Conservation (phyloP, 23 tunicate species). For the Trididemnum miniatum region DNA sequence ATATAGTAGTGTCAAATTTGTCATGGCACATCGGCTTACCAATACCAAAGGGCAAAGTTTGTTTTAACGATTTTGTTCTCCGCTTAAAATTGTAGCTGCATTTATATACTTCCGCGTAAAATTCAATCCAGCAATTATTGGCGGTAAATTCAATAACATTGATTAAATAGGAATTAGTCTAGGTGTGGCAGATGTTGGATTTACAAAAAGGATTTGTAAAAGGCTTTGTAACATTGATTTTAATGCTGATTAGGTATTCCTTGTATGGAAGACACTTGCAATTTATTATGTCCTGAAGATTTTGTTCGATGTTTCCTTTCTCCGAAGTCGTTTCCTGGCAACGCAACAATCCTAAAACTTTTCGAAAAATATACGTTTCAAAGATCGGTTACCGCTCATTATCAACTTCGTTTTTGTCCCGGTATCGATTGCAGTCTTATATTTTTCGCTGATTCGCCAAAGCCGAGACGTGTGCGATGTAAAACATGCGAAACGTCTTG, state of each 20-base stretch:
- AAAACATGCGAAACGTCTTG: conserved; percentile 40
- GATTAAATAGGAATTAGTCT: no score
- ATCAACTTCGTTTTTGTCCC: conserved; percentile 83
- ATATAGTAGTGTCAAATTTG: no score
- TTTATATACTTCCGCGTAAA: no score
- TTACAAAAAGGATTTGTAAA: no score
- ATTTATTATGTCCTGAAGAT: conserved; percentile 57
- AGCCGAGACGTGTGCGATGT: conserved; percentile 73
- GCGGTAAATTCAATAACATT: no score
- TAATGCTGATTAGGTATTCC: conserved; percentile 35
- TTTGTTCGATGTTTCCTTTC: conserved; percentile 56
- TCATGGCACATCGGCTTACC: no score
- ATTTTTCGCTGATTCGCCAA: conserved; percentile 59
- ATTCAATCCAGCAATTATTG: no score
- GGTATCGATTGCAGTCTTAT: conserved; percentile 79
- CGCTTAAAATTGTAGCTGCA: no score
- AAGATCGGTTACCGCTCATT: conserved; percentile 58
- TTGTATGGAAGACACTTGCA: conserved; percentile 78
- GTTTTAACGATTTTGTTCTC: no score
- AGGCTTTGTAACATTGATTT: no score
- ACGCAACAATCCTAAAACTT: conserved; percentile 4
- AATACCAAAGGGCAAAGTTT: no score
- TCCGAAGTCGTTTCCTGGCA: background rate
- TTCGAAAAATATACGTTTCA: conserved; percentile 28
- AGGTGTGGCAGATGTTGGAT: no score